Evolutionary conservation across 1,140 invertebrate genomes (phyloP).

Genomic region (Calliopsis andreniformis): DNA sequence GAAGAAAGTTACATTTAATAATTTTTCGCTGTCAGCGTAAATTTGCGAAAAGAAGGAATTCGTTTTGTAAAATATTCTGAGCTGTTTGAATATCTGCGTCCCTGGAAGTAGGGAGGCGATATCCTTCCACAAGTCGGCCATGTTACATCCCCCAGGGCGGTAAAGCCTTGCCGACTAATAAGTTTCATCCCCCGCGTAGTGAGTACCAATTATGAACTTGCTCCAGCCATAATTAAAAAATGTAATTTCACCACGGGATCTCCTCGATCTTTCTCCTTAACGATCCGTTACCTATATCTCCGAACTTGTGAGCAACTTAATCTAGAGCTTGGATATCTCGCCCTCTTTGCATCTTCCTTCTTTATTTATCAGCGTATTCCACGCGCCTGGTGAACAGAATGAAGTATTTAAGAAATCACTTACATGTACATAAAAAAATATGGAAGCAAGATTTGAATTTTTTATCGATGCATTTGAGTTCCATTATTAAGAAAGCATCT

Average conservation of each 20-base stretch:
- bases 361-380: background rate
- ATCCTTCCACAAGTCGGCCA: conserved; percentile 69
- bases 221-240: conserved; percentile 79
- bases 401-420: conserved; percentile 31
- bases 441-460: too few relatives aligned
- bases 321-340: background rate
- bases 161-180: conserved; percentile 76
- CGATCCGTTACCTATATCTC: conserved; percentile 59
- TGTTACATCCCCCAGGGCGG: conserved; percentile 70
- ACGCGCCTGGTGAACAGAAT: background rate
- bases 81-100: conserved; percentile 48
- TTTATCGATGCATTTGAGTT: too few relatives aligned
- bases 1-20: too few relatives aligned
- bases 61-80: background rate
- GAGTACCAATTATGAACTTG: conserved; percentile 81
- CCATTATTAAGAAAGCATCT: too few relatives aligned
- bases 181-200: conserved; percentile 81
- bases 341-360: background rate
- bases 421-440: too few relatives aligned
- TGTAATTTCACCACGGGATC: conserved; percentile 72
- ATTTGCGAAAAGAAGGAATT: conserved; percentile 22
- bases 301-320: conserved; percentile 38
- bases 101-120: conserved; percentile 62
- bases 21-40: too few relatives aligned
- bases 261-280: conserved; percentile 64